These are phyloP conservation scores for Pluvianellus socialis DNA, from an alignment of 2,113 vertebrate species.

Conservation along the genomic window DNA sequence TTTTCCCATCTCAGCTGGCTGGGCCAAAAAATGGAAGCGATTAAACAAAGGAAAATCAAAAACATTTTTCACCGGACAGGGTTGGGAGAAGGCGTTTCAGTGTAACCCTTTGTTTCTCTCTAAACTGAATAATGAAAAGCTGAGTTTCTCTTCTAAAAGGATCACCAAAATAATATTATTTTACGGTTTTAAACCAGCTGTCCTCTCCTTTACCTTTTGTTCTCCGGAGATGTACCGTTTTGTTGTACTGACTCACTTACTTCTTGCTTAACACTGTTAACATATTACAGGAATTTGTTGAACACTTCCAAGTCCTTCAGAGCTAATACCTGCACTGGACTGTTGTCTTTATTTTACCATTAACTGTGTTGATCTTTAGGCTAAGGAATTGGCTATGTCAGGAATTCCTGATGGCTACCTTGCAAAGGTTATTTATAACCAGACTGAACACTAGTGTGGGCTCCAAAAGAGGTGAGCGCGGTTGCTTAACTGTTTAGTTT, in stretches of 20 bases:
- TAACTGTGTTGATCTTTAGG: background rate
- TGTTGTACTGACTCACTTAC: background rate
- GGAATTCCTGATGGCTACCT: background rate
- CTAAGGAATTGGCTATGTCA: background rate
- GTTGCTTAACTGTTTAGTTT: background rate
- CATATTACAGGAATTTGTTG: background rate
- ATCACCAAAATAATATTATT: background rate
- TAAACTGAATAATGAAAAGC: background rate
- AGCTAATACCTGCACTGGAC: background rate
- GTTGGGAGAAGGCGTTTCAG: background rate
- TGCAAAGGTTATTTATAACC: background rate
- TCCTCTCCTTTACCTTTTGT: background rate
- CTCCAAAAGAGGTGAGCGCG: background rate
- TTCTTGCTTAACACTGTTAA: background rate
- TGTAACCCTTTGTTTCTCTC: background rate
- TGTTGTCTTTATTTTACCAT: background rate
- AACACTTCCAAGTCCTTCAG: background rate
- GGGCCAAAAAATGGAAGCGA: background rate
- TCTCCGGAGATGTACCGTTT: background rate
- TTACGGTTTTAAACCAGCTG: background rate
- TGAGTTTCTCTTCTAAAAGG: background rate
- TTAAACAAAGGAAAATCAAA: slow-evolving; percentile 19
- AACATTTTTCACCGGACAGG: background rate
- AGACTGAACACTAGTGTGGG: background rate
- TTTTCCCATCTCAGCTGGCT: background rate